These are phyloP conservation scores for Xestoiulus laeticollis DNA, from an alignment of 2,888 invertebrate species.

Conservation along the genomic window DNA sequence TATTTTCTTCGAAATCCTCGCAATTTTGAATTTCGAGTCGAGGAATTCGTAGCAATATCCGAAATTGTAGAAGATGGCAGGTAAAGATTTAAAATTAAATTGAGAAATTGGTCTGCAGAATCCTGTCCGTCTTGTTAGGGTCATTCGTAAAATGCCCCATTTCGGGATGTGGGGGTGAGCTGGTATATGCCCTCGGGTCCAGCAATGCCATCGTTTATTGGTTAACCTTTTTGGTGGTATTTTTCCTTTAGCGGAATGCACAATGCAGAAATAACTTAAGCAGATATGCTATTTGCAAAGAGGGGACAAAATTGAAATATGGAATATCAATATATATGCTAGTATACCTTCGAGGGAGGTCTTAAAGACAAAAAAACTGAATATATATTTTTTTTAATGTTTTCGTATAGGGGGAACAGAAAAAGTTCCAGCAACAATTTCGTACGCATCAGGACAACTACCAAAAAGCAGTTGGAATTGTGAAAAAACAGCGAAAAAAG, in stretches of 20 bases:
- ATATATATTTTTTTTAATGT: constrained; percentile 54
- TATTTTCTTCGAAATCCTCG: background rate
- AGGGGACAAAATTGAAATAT: constrained; percentile 39
- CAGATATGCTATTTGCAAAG: constrained; percentile 27
- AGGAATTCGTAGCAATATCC: constrained; percentile 33
- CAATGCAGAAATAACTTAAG: constrained; percentile 32
- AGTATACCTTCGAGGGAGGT: background rate
- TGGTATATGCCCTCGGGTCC: background rate
- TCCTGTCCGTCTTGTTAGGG: background rate
- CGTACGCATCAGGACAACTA: constrained; percentile 90
- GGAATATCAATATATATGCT: background rate
- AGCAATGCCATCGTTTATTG: background rate
- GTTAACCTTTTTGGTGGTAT: background rate
- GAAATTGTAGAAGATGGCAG: constrained; percentile 43
- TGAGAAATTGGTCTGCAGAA: background rate
- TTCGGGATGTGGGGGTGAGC: no score
- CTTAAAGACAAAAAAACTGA: background rate
- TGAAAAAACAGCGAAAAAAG: constrained; percentile 87
- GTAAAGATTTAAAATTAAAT: constrained; percentile 25
- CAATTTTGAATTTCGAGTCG: constrained; percentile 36
- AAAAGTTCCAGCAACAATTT: constrained; percentile 91
- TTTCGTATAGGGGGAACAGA: constrained; percentile 81
- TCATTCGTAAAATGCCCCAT: background rate
- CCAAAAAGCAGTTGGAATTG: constrained; percentile 88
- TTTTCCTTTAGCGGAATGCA: background rate